Evolutionary conservation across 64 coral and sea anemone species (phyloP).

Genomic region (Pocillopora verrucosa): DNA sequence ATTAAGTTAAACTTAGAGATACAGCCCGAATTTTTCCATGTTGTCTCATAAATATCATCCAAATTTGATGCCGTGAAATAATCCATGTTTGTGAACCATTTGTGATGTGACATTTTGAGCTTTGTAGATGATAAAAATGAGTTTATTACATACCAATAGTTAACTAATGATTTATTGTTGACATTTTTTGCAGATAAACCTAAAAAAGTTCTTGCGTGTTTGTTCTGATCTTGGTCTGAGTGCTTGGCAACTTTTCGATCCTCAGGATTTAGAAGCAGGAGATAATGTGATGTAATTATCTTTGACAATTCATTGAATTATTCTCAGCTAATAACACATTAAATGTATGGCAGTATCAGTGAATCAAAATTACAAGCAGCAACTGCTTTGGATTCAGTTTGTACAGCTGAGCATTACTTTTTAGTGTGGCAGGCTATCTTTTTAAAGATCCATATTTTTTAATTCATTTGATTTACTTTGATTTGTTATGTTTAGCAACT

Average conservation of each 20-base stretch:
- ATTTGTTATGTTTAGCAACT: slow-evolving; percentile 28
- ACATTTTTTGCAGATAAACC: slow-evolving; percentile 63
- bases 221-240: slow-evolving; percentile 73
- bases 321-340: too few relatives aligned
- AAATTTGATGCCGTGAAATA: too few relatives aligned
- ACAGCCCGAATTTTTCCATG: too few relatives aligned
- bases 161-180: not conserved
- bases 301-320: not conserved
- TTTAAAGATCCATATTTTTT: too few relatives aligned
- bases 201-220: slow-evolving; percentile 69
- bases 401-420: too few relatives aligned
- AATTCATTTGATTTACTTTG: not conserved
- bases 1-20: too few relatives aligned
- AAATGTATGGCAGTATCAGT: too few relatives aligned
- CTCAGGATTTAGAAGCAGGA: slow-evolving; percentile 56
- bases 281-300: slow-evolving; percentile 67
- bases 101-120: not conserved
- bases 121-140: not conserved
- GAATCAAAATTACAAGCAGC: too few relatives aligned
- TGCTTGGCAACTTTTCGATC: slow-evolving; percentile 72
- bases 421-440: too few relatives aligned
- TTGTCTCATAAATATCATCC: too few relatives aligned
- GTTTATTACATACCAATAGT: not conserved
- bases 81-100: too few relatives aligned
- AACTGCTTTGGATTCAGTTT: too few relatives aligned